Percentiles rank a stretch among this genome's conserved stretches.
Conservation (phyloP, 1,140 invertebrate species). For the Atopsyche davidsoni region DNA sequence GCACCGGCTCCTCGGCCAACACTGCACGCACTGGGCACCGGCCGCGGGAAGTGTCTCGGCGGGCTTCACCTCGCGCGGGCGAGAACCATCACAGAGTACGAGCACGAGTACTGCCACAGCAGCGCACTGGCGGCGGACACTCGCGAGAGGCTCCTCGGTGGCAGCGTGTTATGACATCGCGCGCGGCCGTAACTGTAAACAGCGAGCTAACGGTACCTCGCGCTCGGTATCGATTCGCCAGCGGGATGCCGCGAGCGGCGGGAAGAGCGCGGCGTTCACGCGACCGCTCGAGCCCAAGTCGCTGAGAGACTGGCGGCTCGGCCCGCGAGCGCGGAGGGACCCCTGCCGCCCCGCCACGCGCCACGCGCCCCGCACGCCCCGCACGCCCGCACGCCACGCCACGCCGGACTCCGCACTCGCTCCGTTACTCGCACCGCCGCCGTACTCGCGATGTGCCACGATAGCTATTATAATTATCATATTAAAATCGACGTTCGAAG, state of each 20-base stretch:
- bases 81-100: not conserved
- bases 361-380: too few species aligned
- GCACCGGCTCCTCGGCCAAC: not conserved
- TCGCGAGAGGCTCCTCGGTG: not conserved
- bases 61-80: too few species aligned
- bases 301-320: constrained; percentile 11
- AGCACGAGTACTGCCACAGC: not conserved
- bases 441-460: too few species aligned
- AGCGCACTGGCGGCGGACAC: constrained; percentile 7
- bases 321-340: constrained; percentile 5
- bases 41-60: too few species aligned
- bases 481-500: too few species aligned
- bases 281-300: constrained; percentile 14
- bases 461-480: too few species aligned
- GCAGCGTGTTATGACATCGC: too few species aligned
- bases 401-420: too few species aligned
- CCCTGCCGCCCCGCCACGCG: too few species aligned
- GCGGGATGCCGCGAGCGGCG: not conserved
- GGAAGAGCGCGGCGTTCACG: not conserved
- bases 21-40: not conserved
- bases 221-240: not conserved
- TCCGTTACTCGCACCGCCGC: too few species aligned
- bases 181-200: constrained; percentile 26
- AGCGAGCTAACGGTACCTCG: constrained; percentile 8
- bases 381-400: too few species aligned